Conservation (phyloP, 2,113 vertebrate species). For the Mastomys natalensis region DNA sequence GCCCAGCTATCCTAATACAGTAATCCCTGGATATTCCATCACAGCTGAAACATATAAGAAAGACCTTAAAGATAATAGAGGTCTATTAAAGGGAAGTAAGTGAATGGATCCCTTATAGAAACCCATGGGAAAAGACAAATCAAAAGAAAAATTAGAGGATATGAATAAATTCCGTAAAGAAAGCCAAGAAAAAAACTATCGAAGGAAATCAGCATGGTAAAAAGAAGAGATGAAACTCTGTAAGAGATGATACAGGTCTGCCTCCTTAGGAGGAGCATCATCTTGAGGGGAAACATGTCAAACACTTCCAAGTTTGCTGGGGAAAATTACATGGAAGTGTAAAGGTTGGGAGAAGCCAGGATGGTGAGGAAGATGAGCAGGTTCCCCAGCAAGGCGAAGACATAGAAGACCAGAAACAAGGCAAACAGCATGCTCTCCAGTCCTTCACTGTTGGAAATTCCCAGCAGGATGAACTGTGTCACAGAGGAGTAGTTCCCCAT, state of each 20-base stretch:
- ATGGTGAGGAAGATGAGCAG: constrained; percentile 81
- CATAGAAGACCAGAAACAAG: constrained; percentile 79
- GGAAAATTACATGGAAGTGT: constrained; percentile 85
- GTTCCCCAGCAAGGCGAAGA: constrained; percentile 81
- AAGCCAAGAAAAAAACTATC: neutral
- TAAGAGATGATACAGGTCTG: constrained; percentile 75
- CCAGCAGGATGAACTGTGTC: constrained; percentile 42
- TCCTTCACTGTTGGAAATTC: constrained; percentile 67
- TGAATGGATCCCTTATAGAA: neutral
- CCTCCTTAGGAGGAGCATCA: constrained; percentile 77
- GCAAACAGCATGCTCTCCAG: constrained; percentile 69
- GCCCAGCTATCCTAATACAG: neutral
- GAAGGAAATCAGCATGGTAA: constrained; percentile 13
- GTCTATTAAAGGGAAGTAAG: neutral
- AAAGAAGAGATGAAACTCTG: constrained; percentile 83
- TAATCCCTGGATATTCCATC: neutral
- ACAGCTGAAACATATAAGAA: neutral
- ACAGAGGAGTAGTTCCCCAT: neutral
- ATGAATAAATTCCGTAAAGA: neutral
- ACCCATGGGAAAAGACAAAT: neutral
- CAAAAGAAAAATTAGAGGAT: neutral
- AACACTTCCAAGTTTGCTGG: constrained; percentile 83
- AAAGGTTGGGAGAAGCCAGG: constrained; percentile 74
- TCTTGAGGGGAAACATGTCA: constrained; percentile 84
- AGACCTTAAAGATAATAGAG: neutral